These are phyloP conservation scores for Corydoras sp. DNA, from an alignment of 2,113 vertebrate species.

Conservation along the genomic window DNA sequence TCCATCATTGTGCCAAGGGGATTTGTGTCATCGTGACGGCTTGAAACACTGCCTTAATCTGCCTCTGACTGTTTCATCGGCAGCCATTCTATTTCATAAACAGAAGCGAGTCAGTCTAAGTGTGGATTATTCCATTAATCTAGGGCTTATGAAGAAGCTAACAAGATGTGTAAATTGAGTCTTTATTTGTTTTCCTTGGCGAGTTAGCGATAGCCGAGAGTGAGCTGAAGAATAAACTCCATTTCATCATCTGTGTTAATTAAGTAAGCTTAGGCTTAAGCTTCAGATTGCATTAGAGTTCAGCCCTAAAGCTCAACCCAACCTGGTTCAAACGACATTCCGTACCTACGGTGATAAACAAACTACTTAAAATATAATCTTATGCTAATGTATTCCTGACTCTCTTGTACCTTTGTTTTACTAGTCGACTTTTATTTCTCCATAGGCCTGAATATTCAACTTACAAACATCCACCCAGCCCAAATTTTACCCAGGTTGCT, in stretches of 20 bases:
- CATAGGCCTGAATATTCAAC: too few relatives aligned
- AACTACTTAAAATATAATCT: background rate
- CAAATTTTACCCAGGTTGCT: too few relatives aligned
- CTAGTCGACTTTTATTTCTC: too few relatives aligned
- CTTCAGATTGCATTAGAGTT: constrained; percentile 12
- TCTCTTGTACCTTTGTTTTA: background rate
- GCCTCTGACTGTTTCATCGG: constrained; percentile 37
- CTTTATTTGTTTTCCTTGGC: background rate
- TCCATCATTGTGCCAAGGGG: constrained; percentile 57
- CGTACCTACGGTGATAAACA: background rate
- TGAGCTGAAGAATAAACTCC: background rate
- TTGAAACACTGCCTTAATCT: constrained; percentile 59
- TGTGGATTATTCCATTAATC: constrained; percentile 6
- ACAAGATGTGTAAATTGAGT: background rate
- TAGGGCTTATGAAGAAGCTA: background rate
- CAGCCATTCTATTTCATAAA: constrained; percentile 25
- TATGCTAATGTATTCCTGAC: background rate
- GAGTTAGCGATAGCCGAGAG: background rate
- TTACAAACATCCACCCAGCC: too few relatives aligned
- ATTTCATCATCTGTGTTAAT: constrained; percentile 1
- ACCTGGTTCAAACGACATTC: background rate
- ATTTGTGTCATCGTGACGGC: constrained; percentile 59
- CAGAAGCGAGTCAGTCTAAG: constrained; percentile 5
- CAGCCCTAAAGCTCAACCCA: background rate
- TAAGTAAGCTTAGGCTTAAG: constrained; percentile 5